Conservation (phyloP, 2,113 vertebrate genomes). For the Oryzias curvinotus region DNA sequence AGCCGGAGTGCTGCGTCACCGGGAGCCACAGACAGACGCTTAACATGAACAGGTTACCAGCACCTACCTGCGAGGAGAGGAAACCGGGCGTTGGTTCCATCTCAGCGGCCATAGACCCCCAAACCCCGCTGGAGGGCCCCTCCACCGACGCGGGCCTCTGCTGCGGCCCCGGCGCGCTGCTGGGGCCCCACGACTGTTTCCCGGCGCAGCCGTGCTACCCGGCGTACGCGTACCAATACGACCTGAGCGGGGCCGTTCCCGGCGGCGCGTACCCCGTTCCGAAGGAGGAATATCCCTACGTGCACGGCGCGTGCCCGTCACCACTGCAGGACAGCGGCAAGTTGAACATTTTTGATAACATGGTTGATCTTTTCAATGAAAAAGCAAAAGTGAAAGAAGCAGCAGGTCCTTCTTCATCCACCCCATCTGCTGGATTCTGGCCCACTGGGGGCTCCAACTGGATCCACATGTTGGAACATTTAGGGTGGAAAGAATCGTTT, state of each 20-base stretch:
- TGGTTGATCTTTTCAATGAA: no score
- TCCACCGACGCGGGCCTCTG: conserved; percentile 89
- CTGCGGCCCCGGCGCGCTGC: conserved; percentile 72
- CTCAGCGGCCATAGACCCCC: conserved; percentile 85
- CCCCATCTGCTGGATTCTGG: no score
- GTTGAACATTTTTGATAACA: conserved; percentile 10
- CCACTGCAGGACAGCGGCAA: conserved; percentile 82
- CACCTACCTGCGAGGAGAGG: conserved; percentile 85
- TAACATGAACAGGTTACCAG: conserved; percentile 80
- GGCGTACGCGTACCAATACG: conserved; percentile 81
- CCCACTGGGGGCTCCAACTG: no score
- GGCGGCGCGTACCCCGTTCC: conserved; percentile 81
- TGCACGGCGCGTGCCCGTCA: conserved; percentile 79
- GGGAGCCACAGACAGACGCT: no score
- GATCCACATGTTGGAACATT: no score
- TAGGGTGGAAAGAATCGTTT: no score
- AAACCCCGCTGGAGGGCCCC: conserved; percentile 83
- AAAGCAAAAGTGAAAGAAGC: no score
- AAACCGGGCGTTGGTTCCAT: conserved; percentile 72
- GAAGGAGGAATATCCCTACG: conserved; percentile 87
- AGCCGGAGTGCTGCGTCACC: conserved; percentile 52
- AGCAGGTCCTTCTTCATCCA: no score
- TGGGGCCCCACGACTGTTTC: conserved; percentile 85
- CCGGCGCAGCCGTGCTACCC: conserved; percentile 70
- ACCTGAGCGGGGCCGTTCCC: conserved; percentile 80